Conservation (phyloP, 2,888 invertebrate genomes). For the Perizoma affinitatum region DNA sequence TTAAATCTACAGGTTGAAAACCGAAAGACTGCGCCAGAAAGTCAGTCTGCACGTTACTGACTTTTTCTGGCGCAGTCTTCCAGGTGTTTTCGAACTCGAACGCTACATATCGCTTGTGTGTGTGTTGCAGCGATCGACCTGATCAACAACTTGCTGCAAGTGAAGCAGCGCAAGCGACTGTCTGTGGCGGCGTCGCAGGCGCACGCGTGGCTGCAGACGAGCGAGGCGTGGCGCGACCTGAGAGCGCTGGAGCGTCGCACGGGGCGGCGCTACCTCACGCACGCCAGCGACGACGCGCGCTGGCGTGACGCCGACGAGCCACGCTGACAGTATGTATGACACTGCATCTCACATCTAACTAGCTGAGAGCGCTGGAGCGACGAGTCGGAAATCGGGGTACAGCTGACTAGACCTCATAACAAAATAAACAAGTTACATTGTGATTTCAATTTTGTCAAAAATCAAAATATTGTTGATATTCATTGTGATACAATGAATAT, state of each 20-base stretch:
- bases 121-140: conserved; percentile 94
- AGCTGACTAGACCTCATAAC: too few species aligned
- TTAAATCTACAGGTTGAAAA: too few species aligned
- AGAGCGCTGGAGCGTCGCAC: conserved; percentile 89
- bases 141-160: conserved; percentile 98
- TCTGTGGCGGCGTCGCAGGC: conserved; percentile 98
- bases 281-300: conserved; percentile 69
- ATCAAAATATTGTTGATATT: too few species aligned
- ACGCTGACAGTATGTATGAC: conserved; percentile 47
- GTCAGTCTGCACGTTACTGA: too few species aligned
- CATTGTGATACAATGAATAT: too few species aligned
- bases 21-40: background rate
- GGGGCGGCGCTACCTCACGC: conserved; percentile 72
- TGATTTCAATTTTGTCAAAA: too few species aligned
- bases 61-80: background rate
- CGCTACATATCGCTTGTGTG: background rate
- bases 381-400: too few species aligned
- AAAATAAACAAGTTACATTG: too few species aligned
- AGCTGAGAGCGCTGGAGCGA: too few species aligned
- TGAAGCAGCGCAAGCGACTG: conserved; percentile 96
- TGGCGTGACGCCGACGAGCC: conserved; percentile 32
- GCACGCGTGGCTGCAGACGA: conserved; percentile 98
- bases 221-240: conserved; percentile 97
- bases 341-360: background rate
- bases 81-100: background rate